These are phyloP conservation scores for Plutomurus gul DNA, from an alignment of 1,140 invertebrate species.

Conservation along the genomic window DNA sequence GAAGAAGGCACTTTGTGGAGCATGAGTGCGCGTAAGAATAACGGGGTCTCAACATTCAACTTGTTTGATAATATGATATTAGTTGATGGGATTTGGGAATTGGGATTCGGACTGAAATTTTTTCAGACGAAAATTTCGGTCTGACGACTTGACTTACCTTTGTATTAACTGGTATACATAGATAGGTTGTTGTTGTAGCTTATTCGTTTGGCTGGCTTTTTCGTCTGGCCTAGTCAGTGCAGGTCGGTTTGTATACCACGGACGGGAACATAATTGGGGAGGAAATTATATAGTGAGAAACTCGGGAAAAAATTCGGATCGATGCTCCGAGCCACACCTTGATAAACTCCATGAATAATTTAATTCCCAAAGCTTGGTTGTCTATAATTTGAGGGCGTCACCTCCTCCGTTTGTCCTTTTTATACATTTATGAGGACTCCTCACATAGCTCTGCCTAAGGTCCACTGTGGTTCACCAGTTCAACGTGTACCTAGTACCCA, in stretches of 20 bases:
- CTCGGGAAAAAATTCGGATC: constrained; percentile 50
- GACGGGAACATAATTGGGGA: constrained; percentile 52
- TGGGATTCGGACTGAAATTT: constrained; percentile 22
- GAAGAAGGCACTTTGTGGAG: background rate
- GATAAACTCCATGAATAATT: constrained; percentile 55
- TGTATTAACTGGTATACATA: background rate
- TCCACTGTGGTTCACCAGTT: background rate
- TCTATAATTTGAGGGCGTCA: constrained; percentile 55
- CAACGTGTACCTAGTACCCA: background rate
- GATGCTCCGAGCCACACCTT: constrained; percentile 54
- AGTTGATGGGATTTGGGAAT: constrained; percentile 24
- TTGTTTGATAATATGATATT: constrained; percentile 30
- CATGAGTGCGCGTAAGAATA: no score
- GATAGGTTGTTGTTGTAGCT: background rate
- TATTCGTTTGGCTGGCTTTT: background rate
- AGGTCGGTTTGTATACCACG: background rate
- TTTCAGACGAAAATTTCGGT: constrained; percentile 10
- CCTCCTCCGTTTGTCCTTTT: constrained; percentile 54
- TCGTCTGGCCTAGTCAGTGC: background rate
- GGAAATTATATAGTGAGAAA: constrained; percentile 54
- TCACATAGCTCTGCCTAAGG: constrained; percentile 11
- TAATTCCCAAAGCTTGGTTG: constrained; percentile 51
- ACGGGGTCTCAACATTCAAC: constrained; percentile 13
- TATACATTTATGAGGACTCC: constrained; percentile 49
- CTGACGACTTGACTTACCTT: no score